Conservation (phyloP, 2,113 vertebrate species). For the Antigone vipio region DNA sequence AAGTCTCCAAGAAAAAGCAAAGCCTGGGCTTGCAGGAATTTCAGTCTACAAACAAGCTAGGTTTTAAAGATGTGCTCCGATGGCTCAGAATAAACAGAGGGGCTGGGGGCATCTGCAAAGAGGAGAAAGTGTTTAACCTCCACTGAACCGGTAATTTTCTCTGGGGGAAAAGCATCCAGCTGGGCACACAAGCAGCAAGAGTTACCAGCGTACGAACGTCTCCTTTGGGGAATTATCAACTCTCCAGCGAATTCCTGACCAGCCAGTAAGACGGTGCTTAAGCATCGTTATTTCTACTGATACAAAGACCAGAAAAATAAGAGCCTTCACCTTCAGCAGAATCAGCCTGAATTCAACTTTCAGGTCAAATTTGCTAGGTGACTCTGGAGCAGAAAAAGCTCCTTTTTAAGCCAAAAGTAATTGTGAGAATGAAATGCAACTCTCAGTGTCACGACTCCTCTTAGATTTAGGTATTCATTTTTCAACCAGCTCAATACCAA, state of each 20-base stretch:
- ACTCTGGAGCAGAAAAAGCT: background rate
- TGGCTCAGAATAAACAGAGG: background rate
- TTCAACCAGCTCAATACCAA: background rate
- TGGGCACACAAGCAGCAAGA: background rate
- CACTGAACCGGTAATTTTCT: background rate
- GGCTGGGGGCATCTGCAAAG: background rate
- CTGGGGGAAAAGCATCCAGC: background rate
- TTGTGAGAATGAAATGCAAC: background rate
- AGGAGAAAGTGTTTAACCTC: background rate
- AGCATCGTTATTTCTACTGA: background rate
- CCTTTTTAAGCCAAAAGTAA: background rate
- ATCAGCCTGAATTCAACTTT: background rate
- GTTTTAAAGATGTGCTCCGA: background rate
- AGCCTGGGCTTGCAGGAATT: accelerated
- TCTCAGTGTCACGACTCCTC: background rate
- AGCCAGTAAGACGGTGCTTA: background rate
- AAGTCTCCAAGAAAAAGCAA: accelerated
- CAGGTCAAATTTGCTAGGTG: background rate
- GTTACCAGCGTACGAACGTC: accelerated
- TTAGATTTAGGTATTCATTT: background rate
- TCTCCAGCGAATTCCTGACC: background rate
- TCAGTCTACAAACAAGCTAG: accelerated
- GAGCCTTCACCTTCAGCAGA: background rate
- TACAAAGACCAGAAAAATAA: background rate
- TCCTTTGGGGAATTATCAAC: background rate